Conservation (phyloP, 2,113 vertebrate species). For the Ia io region DNA sequence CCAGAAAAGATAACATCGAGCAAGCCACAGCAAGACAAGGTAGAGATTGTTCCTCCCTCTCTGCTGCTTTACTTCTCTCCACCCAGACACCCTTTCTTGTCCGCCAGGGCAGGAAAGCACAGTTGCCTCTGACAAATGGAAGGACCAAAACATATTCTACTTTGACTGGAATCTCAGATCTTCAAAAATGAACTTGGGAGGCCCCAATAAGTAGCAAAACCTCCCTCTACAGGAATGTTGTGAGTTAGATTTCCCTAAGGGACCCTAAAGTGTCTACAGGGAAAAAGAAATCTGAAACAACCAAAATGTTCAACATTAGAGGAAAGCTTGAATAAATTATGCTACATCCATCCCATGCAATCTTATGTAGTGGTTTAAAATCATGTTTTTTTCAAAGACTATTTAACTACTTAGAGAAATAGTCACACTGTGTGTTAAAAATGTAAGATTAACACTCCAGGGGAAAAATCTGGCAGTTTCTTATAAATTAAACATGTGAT, state of each 20-base stretch:
- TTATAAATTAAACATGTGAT: neutral
- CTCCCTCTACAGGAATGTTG: neutral
- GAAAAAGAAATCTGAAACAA: neutral
- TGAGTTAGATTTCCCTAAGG: neutral
- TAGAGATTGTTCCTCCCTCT: neutral
- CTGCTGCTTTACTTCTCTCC: neutral
- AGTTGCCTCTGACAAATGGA: neutral
- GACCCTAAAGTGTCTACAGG: neutral
- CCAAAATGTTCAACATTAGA: neutral
- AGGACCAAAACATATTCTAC: neutral
- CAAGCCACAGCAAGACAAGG: neutral
- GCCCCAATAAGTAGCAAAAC: neutral
- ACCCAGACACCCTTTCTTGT: neutral
- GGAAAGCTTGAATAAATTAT: neutral
- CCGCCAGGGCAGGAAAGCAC: neutral
- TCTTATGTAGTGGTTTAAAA: neutral
- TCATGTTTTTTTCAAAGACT: neutral
- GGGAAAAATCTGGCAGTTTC: neutral
- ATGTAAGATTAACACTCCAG: neutral
- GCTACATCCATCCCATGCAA: neutral
- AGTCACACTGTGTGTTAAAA: neutral
- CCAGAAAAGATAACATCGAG: neutral
- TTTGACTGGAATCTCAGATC: neutral
- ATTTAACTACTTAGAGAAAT: neutral
- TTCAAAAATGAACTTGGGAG: neutral